phyloP scores from a whole-genome alignment of 2,888 invertebrate species.

The Nymphalis polychloros region DNA sequence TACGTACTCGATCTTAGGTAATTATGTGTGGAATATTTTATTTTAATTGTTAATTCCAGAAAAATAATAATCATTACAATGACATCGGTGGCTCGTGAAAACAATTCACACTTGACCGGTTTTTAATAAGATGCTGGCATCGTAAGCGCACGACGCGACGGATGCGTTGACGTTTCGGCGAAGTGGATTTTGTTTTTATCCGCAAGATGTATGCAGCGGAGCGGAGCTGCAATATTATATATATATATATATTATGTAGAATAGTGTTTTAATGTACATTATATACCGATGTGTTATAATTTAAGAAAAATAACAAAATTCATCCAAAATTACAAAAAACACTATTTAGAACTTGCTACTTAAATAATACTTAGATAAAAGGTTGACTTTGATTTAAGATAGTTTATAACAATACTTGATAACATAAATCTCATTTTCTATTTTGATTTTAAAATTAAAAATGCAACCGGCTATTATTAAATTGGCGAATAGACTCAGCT shows the following conservation, averaged over 20 bases:
- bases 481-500: too few species aligned
- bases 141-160: constrained; percentile 30
- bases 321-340: too few species aligned
- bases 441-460: too few species aligned
- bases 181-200: constrained; percentile 41
- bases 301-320: not conserved
- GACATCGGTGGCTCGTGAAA: constrained; percentile 35
- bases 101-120: constrained; percentile 44
- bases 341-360: too few species aligned
- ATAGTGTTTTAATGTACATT: not conserved
- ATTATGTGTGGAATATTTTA: not conserved
- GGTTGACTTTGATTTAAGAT: too few species aligned
- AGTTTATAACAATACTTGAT: too few species aligned
- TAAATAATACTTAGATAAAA: too few species aligned
- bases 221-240: not conserved
- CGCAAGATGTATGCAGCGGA: constrained; percentile 15
- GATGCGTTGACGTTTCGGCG: constrained; percentile 41
- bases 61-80: constrained; percentile 20
- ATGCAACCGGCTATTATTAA: too few species aligned
- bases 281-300: not conserved
- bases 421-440: too few species aligned
- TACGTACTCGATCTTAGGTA: not conserved
- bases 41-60: constrained; percentile 16
- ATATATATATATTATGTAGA: constrained; percentile 2
- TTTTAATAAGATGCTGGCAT: constrained; percentile 39